Evolutionary conservation across 2,888 invertebrate genomes (phyloP), one percentile per base, ranked within the genome.

Genomic region (Torymus tubicola): DNA sequence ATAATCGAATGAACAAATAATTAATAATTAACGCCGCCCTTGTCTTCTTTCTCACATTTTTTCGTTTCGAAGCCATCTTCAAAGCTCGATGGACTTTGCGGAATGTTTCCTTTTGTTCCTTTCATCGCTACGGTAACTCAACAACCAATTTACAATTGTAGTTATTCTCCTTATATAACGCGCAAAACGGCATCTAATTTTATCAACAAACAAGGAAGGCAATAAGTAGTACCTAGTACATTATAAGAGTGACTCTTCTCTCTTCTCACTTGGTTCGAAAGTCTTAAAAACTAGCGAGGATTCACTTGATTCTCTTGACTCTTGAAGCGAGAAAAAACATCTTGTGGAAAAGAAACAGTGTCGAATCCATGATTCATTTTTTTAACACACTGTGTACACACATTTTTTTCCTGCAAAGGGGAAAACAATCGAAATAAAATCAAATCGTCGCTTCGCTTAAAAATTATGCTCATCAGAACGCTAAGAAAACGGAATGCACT

Each of bases 201-300:
- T 80, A 82, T 78, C 71, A 80, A 78, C 65, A 77, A 82, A 80
- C 60, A 78, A 81, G 70, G 75, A 81, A 81, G 78, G 78, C 78
- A 81, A 78, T 82, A 78, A 81, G 72, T 78, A 78, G 77, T 81
- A 81, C 58, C 58, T 72, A 81, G 61, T 78, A 63, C 24, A 72
- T 69, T 76, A 53, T 73, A 69, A 78, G 71, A 77, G 69, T 57
- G 67, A 80, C 78, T 78, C 31, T 76, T 72, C 53, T 61, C 42
- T 67, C 31, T 65, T 75, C 60, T 72, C 71, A 78, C 77, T 74
- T 78, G 64, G 42, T 74, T 78, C 69, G 24, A 68, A 80, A n/a
- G n/a, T 76, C 68, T 82, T 82, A 82, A 58, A 80, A 78, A 78
- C 77, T 78, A 82, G 78, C 78, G 78, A 82, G 78, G 72, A 81